These are phyloP conservation scores for Mesochorus sp. DNA, from an alignment of 2,888 invertebrate genomes.

Conservation along the genomic window DNA sequence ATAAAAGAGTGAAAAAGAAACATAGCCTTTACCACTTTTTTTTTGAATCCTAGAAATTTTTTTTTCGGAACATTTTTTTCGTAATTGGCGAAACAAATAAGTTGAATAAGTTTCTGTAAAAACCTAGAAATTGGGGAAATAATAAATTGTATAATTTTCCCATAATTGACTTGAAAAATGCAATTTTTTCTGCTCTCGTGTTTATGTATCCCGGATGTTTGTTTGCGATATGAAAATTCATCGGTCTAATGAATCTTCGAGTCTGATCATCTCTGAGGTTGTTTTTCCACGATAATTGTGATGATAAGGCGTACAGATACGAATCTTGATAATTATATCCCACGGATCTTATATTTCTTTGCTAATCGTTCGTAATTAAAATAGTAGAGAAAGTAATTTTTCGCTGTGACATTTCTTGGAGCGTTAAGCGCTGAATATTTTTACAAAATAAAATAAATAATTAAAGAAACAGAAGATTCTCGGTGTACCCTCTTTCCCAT, in stretches of 20 bases:
- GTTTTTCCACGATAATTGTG: not conserved
- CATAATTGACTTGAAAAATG: not conserved
- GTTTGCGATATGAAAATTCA: not conserved
- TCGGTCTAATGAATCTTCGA: not conserved
- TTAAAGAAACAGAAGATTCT: not conserved
- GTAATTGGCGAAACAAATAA: too few species aligned
- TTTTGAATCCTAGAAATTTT: too few species aligned
- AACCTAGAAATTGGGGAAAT: too few species aligned
- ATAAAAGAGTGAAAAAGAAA: not conserved
- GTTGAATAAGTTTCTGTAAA: too few species aligned
- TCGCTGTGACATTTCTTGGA: not conserved
- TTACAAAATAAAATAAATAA: not conserved
- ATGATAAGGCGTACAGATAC: not conserved
- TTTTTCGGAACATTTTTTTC: too few species aligned
- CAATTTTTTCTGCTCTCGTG: not conserved
- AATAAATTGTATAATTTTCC: too few species aligned
- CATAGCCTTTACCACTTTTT: too few species aligned
- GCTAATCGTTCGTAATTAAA: not conserved
- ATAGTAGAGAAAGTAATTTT: constrained; percentile 5
- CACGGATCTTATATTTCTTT: not conserved
- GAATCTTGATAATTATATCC: not conserved
- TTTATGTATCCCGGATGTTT: not conserved
- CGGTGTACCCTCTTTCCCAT: not conserved
- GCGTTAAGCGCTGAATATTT: not conserved
- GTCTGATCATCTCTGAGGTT: too few species aligned